Evolutionary conservation across 2,888 invertebrate species (phyloP).

Genomic region (Megastigmus dorsalis): DNA sequence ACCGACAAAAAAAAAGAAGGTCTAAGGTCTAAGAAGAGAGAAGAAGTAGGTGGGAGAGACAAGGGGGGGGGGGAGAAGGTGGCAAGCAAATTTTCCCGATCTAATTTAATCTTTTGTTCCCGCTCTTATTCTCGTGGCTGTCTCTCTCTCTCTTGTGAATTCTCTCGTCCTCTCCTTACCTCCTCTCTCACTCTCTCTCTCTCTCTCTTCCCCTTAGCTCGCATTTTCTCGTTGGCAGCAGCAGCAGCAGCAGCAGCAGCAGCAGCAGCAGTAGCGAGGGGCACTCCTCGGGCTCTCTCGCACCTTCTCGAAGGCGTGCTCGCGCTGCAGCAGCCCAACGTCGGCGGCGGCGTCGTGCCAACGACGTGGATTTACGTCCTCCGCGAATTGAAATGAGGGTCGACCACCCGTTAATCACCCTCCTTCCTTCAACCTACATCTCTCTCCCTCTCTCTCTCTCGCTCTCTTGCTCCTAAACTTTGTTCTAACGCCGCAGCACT

Average conservation of each 20-base stretch:
- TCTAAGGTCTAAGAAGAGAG: no score
- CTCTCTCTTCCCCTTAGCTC: slow-evolving; percentile 21
- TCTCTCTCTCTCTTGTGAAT: slow-evolving; percentile 17
- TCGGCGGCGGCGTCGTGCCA: slow-evolving; percentile 49
- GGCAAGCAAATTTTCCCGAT: slow-evolving; percentile 19
- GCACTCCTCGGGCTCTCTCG: neutral
- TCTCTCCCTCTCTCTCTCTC: neutral
- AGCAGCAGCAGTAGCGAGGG: no score
- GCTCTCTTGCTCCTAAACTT: slow-evolving; percentile 39
- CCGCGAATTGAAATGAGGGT: slow-evolving; percentile 66
- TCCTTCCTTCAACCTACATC: slow-evolving; percentile 46
- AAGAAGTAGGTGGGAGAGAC: no score
- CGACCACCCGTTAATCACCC: slow-evolving; percentile 61
- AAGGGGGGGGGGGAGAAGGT: neutral
- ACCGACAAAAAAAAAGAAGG: no score
- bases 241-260: no score
- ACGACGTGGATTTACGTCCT: slow-evolving; percentile 65
- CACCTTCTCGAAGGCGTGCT: slow-evolving; percentile 17
- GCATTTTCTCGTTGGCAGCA: slow-evolving; percentile 28
- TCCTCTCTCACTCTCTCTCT: slow-evolving; percentile 28
- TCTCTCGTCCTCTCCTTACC: no score
- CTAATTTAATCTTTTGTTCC: slow-evolving; percentile 41
- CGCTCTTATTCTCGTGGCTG: neutral
- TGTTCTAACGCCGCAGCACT: slow-evolving; percentile 33
- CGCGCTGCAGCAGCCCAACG: neutral